Percentiles rank a stretch among this genome's conserved stretches.
Evolutionary conservation across 2,113 vertebrate genomes (phyloP).

Genomic region (Pteropus alecto): DNA sequence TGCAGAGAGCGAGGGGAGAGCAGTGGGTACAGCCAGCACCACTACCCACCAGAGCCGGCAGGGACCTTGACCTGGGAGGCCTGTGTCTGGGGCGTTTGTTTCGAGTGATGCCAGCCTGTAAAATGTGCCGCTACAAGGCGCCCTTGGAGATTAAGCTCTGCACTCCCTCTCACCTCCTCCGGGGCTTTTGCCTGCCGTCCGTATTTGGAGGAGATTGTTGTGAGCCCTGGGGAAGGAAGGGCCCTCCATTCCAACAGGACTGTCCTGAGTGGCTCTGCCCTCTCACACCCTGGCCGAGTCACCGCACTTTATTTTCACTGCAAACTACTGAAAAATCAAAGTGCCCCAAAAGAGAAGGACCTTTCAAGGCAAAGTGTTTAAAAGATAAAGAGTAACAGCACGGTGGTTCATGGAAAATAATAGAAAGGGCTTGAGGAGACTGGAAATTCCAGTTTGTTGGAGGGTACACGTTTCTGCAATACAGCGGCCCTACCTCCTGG

Average conservation of each 20-base stretch:
- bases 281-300: constrained; percentile 14
- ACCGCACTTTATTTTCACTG: not conserved
- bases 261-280: not conserved
- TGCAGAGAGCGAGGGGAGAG: not conserved
- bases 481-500: not conserved
- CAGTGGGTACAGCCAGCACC: not conserved
- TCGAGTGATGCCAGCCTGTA: not conserved
- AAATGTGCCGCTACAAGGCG: not conserved
- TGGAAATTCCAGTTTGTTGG: constrained; percentile 23
- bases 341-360: constrained; percentile 15
- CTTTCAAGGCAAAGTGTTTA: not conserved
- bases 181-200: not conserved
- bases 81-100: not conserved
- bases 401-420: not conserved
- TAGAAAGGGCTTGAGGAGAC: not conserved
- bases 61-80: not conserved
- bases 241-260: not conserved
- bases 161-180: not conserved
- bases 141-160: not conserved
- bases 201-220: not conserved
- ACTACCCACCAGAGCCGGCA: accelerated
- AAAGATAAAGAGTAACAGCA: not conserved
- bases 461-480: accelerated
- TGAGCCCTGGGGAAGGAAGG: not conserved
- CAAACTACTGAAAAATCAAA: constrained; percentile 32